Evolutionary conservation across 2,888 invertebrate species (phyloP).

Genomic region (Aplocera efformata): DNA sequence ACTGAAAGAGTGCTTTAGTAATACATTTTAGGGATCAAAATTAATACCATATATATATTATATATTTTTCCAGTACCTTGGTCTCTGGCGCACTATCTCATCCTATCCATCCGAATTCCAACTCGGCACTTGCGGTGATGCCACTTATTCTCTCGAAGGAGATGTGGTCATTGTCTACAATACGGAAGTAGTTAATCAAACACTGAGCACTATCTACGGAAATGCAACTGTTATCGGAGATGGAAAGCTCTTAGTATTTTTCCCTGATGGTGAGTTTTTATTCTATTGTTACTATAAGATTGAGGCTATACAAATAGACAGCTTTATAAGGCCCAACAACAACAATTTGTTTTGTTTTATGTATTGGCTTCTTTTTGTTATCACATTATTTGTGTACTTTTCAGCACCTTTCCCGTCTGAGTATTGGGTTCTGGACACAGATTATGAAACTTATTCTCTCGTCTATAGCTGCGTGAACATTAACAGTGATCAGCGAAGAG

Average conservation of each 20-base stretch:
- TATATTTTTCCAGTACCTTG: conserved; percentile 37
- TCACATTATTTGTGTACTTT: too few species aligned
- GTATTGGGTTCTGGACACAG: conserved; percentile 84
- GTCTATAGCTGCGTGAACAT: conserved; percentile 81
- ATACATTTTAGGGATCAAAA: too few species aligned
- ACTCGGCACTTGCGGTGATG: conserved; percentile 50
- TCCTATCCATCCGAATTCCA: conserved; percentile 49
- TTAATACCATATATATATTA: too few species aligned
- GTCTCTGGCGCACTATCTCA: conserved; percentile 55
- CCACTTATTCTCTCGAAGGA: conserved; percentile 37
- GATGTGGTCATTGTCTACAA: conserved; percentile 43
- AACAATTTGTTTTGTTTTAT: too few species aligned
- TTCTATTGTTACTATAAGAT: too few species aligned
- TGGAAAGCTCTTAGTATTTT: conserved; percentile 82
- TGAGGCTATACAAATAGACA: too few species aligned
- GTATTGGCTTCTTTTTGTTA: too few species aligned
- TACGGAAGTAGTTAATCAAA: conserved; percentile 47
- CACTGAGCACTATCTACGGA: conserved; percentile 41
- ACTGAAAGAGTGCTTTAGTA: too few species aligned
- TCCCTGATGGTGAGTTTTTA: conserved; percentile 58
- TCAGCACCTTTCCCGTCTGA: conserved; percentile 30
- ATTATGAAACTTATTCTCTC: conserved; percentile 81
- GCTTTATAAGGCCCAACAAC: too few species aligned
- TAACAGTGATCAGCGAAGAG: conserved; percentile 39
- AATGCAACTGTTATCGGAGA: conserved; percentile 46